A percentile compares a stretch with the other conserved stretches of the same genome.
Evolutionary conservation across 37 sponge, comb jelly and placozoan species (phyloP).

Genomic region (Lycopodina hypogea): DNA sequence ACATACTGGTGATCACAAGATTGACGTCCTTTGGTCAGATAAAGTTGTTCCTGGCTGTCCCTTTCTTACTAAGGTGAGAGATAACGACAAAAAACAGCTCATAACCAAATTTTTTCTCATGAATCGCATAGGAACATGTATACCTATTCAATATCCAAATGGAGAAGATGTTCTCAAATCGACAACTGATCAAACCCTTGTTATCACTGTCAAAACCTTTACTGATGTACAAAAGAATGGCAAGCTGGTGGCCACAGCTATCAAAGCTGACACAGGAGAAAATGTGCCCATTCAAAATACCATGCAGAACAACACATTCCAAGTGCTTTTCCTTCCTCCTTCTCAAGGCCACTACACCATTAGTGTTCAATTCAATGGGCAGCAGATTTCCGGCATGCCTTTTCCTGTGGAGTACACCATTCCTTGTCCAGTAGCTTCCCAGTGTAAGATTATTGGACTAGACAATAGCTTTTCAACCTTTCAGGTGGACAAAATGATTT

Average conservation of each 20-base stretch:
- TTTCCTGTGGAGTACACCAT: slow-evolving; percentile 31
- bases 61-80: slow-evolving; percentile 31
- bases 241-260: slow-evolving; percentile 13
- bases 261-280: background rate
- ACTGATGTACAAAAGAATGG: slow-evolving; percentile 13
- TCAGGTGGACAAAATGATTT: slow-evolving; percentile 24
- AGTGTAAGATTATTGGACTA: slow-evolving; percentile 48
- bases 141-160: background rate
- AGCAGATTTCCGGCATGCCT: slow-evolving; percentile 47
- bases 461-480: slow-evolving; percentile 17
- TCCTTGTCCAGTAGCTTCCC: slow-evolving; percentile 35
- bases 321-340: slow-evolving; percentile 36
- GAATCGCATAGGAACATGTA: background rate
- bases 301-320: slow-evolving; percentile 20
- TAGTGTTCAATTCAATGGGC: slow-evolving; percentile 22
- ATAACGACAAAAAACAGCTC: slow-evolving; percentile 19
- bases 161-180: slow-evolving; percentile 7
- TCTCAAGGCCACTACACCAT: slow-evolving; percentile 39
- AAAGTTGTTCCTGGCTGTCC: slow-evolving; percentile 58
- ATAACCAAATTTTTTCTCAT: slow-evolving; percentile 10
- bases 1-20: background rate
- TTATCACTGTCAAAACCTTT: slow-evolving; percentile 10
- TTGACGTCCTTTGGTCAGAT: slow-evolving; percentile 38
- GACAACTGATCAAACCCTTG: slow-evolving; percentile 6
- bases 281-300: background rate